Evolutionary conservation across 2,888 invertebrate genomes (phyloP), one percentile per base, ranked within the genome.

Genomic region (Troides oblongomaculatus): DNA sequence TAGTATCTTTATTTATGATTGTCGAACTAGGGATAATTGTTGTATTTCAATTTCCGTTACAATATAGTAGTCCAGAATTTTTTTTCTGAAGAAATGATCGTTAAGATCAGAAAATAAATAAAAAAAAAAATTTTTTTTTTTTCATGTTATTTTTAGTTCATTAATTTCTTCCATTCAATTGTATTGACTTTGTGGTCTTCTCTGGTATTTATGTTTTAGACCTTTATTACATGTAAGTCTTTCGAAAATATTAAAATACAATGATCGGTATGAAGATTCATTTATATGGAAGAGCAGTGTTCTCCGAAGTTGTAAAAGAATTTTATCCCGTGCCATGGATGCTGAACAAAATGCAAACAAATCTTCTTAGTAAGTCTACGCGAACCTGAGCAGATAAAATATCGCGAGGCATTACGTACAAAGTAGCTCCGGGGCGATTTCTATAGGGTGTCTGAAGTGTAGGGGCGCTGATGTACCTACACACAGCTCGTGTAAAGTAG

Each of bases 401-500:
- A 72, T 71, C 72, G 71, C 68, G 72, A 62, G 69, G 69, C 73
- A 74, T 72, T 74, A 70, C 59, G 64, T 64, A 66, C 74, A 72
- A 75, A 76, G 76, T 77, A 73, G 76, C 75, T 74, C 71, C 72
- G 68, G 69, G 72, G 75, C 63, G 70, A 70, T 73, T 75, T 75
- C 75, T 75, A 70, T 70, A 74, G 76, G 76, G 76, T 68, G 74
- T 75, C 74, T 73, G 73, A 74, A 74, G 74, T 70, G 68, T 72
- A 73, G 70, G 75, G 76, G 73, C 71, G 74, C 66, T 50, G 56
- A 43, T 57, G 62, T 69, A 64, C 57, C 56, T 66, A 69, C 69
- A 64, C 69, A 64, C 63, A 69, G 64, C 67, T 57, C 75, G 74
- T 68, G 73, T 73, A 75, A 77, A 78, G 77, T 76, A 80, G 80